Base-by-base conservation (phyloP, 2,797 vertebrate genomes). In the Heliangelus exortis region DNA sequence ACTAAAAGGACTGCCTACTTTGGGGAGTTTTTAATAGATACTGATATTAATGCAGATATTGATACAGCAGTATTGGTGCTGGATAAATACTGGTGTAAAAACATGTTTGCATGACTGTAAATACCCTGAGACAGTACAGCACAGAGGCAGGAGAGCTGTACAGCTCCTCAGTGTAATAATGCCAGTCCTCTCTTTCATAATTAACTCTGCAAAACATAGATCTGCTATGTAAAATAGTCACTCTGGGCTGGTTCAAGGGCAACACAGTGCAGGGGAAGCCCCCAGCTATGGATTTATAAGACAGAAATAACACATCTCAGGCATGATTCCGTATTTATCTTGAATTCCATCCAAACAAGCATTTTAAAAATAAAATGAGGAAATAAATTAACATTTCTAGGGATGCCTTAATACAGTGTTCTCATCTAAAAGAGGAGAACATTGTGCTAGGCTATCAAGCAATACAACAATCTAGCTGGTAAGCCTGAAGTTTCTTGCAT, bases 361-460 rank as follows among this genome's bases (percentile, higher is more conserved):
- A 83, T 48, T 45, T 61, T 80, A 57, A 73, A 93, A 91, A 85
- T 93, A 81, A 92, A 91, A 59, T 57, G 1, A 92, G 34, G 34
- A 82, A 86, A 78, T 72, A 84, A 87, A 94, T 76, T 84, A 91
- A 51, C 69, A 48, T 67, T 41, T 41, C 39, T 41, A 41, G 13
- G 39, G 39, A 41, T 41, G 39, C 39, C 39, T 41, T 41, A 41
- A 41, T 41, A 41, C 39, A 41, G 39, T 41, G 39, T 41, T 41
- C 39, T 41, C 39, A 41, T 41, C 39, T 41, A 41, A 41, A 41
- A 48, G 22, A 89, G 84, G 48, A 88, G 22, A 81, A 55, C 2
- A 2, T 18, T 83, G 48, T 68, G 65, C 14, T 45, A 50, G 12
- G 19, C 73, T 85, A 91, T 62, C 48, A 26, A 94, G 25, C 43